Base-by-base conservation (phyloP, 2,888 invertebrate genomes). In the Exocentrus adspersus region DNA sequence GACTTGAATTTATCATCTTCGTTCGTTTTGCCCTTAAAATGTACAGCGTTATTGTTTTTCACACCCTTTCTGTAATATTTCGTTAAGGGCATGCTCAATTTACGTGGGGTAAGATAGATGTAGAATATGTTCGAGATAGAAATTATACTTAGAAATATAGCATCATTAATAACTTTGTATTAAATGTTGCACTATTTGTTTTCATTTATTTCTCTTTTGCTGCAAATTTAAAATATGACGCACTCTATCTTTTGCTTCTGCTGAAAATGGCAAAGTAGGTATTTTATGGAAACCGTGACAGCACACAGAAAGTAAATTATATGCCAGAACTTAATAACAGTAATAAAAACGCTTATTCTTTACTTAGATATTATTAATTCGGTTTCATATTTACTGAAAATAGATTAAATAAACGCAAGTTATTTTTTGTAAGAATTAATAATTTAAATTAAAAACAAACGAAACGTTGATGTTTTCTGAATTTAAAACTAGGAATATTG, bases 141-240 rank as follows among this genome's bases (percentile, higher is more conserved):
- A 76, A 74, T 75, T 76, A 68, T 74, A 76, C 79, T 78, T 76
- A 75, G 79, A 80, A 79, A 79, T 80, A 80, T 78, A 73, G 78
- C 72, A 77, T 79, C 81, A 81, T 81, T 81, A 80, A 81, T 81
- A 80, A 80, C 76, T 80, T 78, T 76, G 77, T 80, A 80, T 81
- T 80, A 80, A 80, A 81, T 80, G 80, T 78, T 77, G 77, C 75
- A 78, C 80, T 80, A 80, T 81, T 80, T 80, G 78, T 81, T 80
- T 80, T 78, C 79, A 81, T 81, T 80, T 80, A 77, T 77, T 78
- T 75, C 77, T 74, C 74, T 78, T 79, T 77, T 73, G 67, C 68
- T 64, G 56, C 67, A 72, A 74, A 78, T 75, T 76, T 76, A 76
- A 77, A 77, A 78, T 77, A 77, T 76, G 73, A 72, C 69, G 68